Percentiles rank a stretch among this genome's conserved stretches.
These are phyloP conservation scores for Cryptus viduatorius DNA, from an alignment of 2,888 invertebrate genomes.

Conservation along the genomic window DNA sequence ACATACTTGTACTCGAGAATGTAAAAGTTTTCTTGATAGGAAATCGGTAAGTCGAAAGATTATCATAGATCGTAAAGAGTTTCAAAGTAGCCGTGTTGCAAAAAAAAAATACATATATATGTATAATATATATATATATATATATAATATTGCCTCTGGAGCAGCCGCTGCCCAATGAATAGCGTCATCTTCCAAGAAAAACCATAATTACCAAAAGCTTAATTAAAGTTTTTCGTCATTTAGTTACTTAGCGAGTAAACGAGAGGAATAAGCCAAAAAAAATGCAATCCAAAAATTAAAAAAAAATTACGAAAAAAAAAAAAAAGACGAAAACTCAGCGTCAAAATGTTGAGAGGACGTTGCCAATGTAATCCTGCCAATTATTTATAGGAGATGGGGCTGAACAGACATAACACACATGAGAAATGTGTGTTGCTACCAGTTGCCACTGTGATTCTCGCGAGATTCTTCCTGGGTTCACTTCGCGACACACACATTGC, in stretches of 20 bases:
- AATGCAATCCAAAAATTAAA: conserved; percentile 28
- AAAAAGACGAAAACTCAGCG: conserved; percentile 64
- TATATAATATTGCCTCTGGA: conserved; percentile 28
- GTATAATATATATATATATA: background rate
- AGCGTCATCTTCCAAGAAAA: too few species aligned
- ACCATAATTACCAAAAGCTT: conserved; percentile 3
- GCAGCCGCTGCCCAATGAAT: too few species aligned
- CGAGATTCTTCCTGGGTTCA: conserved; percentile 84
- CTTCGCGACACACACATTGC: conserved; percentile 82
- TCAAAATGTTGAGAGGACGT: conserved; percentile 76
- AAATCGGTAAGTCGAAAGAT: conserved; percentile 3
- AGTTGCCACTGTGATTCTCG: conserved; percentile 82
- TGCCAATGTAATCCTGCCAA: conserved; percentile 84
- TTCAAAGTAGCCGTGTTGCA: too few species aligned
- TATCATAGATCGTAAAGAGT: background rate
- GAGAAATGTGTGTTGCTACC: conserved; percentile 77
- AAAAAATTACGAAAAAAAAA: conserved; percentile 44
- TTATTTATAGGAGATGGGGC: conserved; percentile 85
- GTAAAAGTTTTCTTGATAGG: background rate
- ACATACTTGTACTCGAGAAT: background rate
- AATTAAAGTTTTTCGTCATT: conserved; percentile 35
- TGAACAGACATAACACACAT: conserved; percentile 78
- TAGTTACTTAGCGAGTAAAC: background rate
- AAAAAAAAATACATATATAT: background rate
- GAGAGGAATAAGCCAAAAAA: conserved; percentile 24